Evolutionary conservation across 2,113 vertebrate genomes (phyloP).

Genomic region (Triplophysa tibetana): DNA sequence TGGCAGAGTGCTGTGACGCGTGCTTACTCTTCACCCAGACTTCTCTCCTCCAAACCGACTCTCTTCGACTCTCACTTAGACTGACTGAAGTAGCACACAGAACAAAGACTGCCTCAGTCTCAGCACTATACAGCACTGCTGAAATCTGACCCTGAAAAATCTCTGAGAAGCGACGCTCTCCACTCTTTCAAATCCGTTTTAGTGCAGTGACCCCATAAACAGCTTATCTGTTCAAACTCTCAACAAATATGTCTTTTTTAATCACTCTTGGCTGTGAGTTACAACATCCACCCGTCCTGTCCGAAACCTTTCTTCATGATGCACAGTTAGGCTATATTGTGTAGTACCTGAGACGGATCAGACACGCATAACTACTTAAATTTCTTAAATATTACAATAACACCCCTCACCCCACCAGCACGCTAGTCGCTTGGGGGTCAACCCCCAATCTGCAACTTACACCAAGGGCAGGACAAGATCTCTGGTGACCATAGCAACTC

Average conservation of each 20-base stretch:
- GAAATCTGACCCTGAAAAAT: constrained; percentile 54
- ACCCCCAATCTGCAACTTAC: too few species aligned
- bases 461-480: too few species aligned
- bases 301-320: neutral
- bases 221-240: constrained; percentile 14
- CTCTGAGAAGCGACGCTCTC: constrained; percentile 33
- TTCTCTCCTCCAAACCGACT: constrained; percentile 45
- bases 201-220: constrained; percentile 42
- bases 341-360: too few species aligned
- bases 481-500: too few species aligned
- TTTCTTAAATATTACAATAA: too few species aligned
- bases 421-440: too few species aligned
- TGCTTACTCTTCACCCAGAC: constrained; percentile 51
- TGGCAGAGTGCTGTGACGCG: constrained; percentile 41
- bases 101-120: constrained; percentile 60
- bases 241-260: constrained; percentile 22
- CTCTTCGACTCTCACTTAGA: constrained; percentile 37
- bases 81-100: constrained; percentile 14
- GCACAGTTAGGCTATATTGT: neutral
- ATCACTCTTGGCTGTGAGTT: constrained; percentile 2
- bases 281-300: neutral
- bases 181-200: constrained; percentile 39
- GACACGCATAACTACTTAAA: too few species aligned
- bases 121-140: constrained; percentile 46
- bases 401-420: too few species aligned